Conservation (phyloP, 1,140 invertebrate species). For the Anthonomus grandis region DNA sequence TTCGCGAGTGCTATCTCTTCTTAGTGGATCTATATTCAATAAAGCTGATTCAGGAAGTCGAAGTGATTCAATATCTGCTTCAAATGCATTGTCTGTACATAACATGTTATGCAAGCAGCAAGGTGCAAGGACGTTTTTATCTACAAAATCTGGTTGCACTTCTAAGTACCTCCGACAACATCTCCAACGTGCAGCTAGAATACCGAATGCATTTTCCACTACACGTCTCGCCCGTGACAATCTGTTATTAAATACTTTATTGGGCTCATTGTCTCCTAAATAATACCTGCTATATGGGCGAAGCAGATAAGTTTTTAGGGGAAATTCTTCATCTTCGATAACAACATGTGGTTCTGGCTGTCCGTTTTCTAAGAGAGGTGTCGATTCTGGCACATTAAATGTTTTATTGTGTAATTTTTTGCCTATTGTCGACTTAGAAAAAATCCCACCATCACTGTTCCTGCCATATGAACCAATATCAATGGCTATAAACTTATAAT, state of each 20-base stretch:
- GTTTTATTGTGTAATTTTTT: background rate
- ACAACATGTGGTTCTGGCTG: conserved; percentile 2
- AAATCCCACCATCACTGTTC: too few species aligned
- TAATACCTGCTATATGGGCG: background rate
- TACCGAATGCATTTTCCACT: too few species aligned
- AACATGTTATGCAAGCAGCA: background rate
- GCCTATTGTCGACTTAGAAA: background rate
- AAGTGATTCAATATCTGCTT: too few species aligned
- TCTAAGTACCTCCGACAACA: conserved; percentile 12
- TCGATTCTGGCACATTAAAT: background rate
- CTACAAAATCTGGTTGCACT: conserved; percentile 6
- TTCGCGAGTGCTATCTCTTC: conserved; percentile 2
- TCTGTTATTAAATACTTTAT: too few species aligned
- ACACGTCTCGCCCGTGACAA: too few species aligned
- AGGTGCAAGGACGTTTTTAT: too few species aligned
- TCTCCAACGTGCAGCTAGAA: too few species aligned
- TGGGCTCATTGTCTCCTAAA: too few species aligned
- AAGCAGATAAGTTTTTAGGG: too few species aligned
- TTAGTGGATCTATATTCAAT: conserved; percentile 4
- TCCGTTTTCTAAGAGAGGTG: conserved; percentile 3
- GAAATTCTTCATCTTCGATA: background rate
- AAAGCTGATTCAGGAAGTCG: conserved; percentile 4
- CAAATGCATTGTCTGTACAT: too few species aligned
- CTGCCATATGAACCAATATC: too few species aligned
- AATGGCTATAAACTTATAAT: too few species aligned